Evolutionary conservation across 2,888 invertebrate genomes (phyloP), one percentile per base, ranked within the genome.

Genomic region (Heterodera filipjevi): DNA sequence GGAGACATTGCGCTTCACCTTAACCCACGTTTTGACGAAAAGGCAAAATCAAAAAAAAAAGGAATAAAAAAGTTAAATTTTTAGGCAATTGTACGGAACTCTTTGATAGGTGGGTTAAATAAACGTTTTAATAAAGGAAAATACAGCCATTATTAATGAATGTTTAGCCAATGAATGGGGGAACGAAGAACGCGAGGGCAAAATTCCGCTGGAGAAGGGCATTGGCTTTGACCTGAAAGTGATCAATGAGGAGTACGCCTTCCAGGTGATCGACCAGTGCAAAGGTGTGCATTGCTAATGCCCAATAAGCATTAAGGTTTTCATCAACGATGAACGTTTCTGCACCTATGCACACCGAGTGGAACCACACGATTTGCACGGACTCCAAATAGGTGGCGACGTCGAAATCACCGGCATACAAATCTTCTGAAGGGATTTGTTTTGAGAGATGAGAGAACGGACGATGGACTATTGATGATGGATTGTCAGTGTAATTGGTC

Each of bases 271-370:
- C 19, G 10, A 10, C 16, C 3, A n/a, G 64, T 8, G 33, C 12
- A 27, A 53, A 12, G 71, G 30, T n/a, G n/a, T n/a, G n/a, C n/a
- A 27, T 2, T 44, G 10, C 49, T n/a, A 12, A 12, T 12, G 22
- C 19, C 32, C 16, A 35, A 0, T 19, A 12, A 39, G 10, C 27
- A 22, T 35, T 19, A 81, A 90, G 89, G 84, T 90, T 80, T 88
- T 85, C 82, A 82, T 90, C 76, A 89, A 90, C 83, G 89, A 89
- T 59, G 86, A 87, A 77, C 89, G 89, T 66, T 89, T 83, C 84
- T 85, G 85, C 79, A 86, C 90, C 35, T 90, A 85, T 84, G 87
- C 87, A 72, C 89, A 90, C 80, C 86, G 90, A 77, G 80, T 85
- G 64, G 89, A 89, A 74, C 89, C 89, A 71, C 84, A 88, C 79